phyloP scores from a whole-genome alignment of 2,113 vertebrate genomes.

The Pelodiscus sinensis region DNA sequence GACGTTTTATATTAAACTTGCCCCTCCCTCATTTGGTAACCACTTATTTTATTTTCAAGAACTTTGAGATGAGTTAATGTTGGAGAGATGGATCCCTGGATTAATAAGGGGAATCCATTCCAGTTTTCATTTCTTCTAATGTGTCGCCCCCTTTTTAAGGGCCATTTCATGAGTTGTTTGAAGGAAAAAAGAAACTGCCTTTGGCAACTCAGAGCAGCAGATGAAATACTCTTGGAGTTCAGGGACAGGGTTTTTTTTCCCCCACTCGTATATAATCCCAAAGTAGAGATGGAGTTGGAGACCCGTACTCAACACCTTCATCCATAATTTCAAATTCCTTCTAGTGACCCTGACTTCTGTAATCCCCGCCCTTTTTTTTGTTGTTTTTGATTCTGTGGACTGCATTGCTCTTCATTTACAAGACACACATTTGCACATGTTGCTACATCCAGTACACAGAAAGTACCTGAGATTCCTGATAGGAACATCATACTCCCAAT shows the following conservation, averaged over 20 bases:
- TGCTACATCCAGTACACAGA: background rate
- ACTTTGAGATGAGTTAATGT: too few species aligned
- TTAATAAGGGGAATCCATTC: too few species aligned
- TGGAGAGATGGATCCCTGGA: too few species aligned
- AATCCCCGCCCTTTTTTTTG: background rate
- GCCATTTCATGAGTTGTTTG: too few species aligned
- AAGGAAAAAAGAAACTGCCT: too few species aligned
- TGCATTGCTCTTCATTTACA: background rate
- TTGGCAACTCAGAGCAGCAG: background rate
- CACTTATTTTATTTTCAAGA: background rate
- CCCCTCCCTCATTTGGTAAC: background rate
- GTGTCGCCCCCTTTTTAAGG: too few species aligned
- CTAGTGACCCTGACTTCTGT: background rate
- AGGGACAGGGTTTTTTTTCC: background rate
- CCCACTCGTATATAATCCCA: background rate
- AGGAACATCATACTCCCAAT: background rate
- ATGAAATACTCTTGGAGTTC: background rate
- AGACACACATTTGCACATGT: too few species aligned
- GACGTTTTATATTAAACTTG: background rate
- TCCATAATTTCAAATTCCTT: background rate
- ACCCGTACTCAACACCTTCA: background rate
- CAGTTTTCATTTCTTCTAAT: too few species aligned
- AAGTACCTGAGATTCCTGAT: background rate
- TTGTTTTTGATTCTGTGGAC: background rate
- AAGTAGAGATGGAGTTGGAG: background rate